A percentile compares a stretch with the other conserved stretches of the same genome.
These are phyloP conservation scores for Melanerpes aurifrons DNA, from an alignment of 2,113 vertebrate genomes.

Conservation along the genomic window DNA sequence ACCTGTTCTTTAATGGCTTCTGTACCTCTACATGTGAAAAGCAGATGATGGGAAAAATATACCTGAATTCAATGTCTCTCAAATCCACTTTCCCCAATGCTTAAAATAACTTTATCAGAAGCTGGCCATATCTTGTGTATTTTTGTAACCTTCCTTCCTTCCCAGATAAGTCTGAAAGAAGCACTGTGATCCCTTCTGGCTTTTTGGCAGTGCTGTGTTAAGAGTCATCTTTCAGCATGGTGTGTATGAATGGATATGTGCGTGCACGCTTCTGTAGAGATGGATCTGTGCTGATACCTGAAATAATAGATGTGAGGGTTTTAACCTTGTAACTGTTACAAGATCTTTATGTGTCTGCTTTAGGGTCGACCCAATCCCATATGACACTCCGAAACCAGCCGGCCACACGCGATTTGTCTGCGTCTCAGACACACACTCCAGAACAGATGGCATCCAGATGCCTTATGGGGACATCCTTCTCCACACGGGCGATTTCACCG, in stretches of 20 bases:
- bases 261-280: fast-evolving
- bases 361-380: conserved; percentile 98
- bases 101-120: neutral
- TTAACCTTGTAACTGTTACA: conserved; percentile 72
- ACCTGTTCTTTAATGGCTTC: neutral
- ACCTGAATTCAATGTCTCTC: neutral
- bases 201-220: neutral
- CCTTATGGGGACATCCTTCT: conserved; percentile 98
- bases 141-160: neutral
- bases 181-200: neutral
- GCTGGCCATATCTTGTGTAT: neutral
- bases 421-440: conserved; percentile 97
- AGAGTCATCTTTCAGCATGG: neutral
- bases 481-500: conserved; percentile 98
- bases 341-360: conserved; percentile 82
- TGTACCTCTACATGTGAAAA: neutral
- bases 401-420: conserved; percentile 99
- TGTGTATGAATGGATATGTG: neutral
- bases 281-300: neutral
- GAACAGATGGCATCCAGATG: conserved; percentile 99
- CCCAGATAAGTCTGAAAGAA: conserved; percentile 47
- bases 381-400: conserved; percentile 95
- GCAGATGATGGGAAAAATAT: neutral
- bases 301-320: conserved; percentile 53
- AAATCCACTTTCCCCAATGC: neutral